Evolutionary conservation across 30 jellyfish, hydroid and myxozoan genomes (phyloP), one percentile per base, ranked within the genome.

Genomic region (Morbakka virulenta): DNA sequence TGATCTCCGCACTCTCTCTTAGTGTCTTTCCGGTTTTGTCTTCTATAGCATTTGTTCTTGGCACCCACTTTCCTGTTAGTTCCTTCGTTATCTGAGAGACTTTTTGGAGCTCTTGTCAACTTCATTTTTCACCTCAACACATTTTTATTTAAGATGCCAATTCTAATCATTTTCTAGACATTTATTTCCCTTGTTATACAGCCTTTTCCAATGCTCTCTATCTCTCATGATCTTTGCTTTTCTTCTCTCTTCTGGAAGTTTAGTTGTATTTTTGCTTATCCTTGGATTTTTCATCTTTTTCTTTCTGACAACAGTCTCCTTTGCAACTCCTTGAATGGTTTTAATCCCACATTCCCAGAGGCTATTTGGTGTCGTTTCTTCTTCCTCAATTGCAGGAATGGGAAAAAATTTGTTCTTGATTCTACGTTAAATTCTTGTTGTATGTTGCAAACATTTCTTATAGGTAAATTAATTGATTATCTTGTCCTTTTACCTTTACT

Each of bases 201-300:
- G 12, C 78, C 17, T 30, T 30, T 27, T 30, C 66, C 67, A 66
- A 30, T 66, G 4, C 2, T 66, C 78, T 66, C 67, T 66, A 66
- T 66, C 62, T 66, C 66, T 63, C 66, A 31, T 66, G 2, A 61
- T 30, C 78, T 27, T 66, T 30, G 67, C 66, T 30, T 53, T 32
- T 66, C 70, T 66, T 27, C 78, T 34, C 47, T 70, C 71, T n/a
- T 34, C 82, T 35, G 82, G 72, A 6, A 70, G 2, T 26, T 23
- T 36, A 36, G 47, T 36, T 13, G 82, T 36, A 33, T 70, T 28
- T 2, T 70, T 48, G 14, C 47, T 33, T 12, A 70, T 0, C 82
- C 82, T 4, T 9, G 71, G 82, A 24, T 36, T 70, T 50, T 70
- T 70, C 77, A 70, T 36, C 71, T 48, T 36, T 48, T 36, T 70